These are phyloP conservation scores for Lophochroa leadbeateri DNA, from an alignment of 2,113 vertebrate genomes.

Conservation along the genomic window DNA sequence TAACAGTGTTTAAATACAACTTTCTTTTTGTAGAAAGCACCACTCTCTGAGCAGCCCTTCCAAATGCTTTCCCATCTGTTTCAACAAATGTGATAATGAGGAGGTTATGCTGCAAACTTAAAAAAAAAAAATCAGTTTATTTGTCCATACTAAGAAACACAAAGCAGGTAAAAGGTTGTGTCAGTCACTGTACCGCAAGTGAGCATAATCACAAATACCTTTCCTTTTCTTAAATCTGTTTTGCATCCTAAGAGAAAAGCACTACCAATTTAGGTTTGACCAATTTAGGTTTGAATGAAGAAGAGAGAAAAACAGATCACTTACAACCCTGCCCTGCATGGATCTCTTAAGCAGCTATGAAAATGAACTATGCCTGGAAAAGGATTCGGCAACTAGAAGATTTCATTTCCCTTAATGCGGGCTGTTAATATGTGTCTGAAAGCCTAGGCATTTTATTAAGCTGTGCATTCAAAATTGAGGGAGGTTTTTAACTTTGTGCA, in stretches of 20 bases:
- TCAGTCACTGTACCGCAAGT: fast-evolving
- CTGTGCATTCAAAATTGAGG: background rate
- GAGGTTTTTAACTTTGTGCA: background rate
- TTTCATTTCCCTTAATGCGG: background rate
- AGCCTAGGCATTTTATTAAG: background rate
- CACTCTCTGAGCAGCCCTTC: slow-evolving; percentile 58
- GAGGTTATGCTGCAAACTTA: slow-evolving; percentile 64
- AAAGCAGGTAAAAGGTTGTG: slow-evolving; percentile 40
- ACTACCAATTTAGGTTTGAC: background rate
- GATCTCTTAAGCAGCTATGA: background rate
- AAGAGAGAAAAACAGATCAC: background rate
- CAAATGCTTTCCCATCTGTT: slow-evolving; percentile 81
- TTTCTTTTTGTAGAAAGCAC: slow-evolving; percentile 73
- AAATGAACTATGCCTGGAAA: background rate
- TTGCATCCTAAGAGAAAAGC: background rate
- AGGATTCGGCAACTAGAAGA: background rate
- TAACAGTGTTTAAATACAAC: slow-evolving; percentile 64
- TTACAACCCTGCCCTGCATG: background rate
- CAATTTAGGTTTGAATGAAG: background rate
- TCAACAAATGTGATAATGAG: slow-evolving; percentile 80
- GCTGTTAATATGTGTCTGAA: background rate
- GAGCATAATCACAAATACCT: background rate
- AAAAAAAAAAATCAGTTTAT: slow-evolving; percentile 19
- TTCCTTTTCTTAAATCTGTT: background rate
- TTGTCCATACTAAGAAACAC: background rate